Percentiles rank a stretch among this genome's conserved stretches.
Evolutionary conservation across 2,888 invertebrate species (phyloP).

Genomic region (Lumbricus terrestris): DNA sequence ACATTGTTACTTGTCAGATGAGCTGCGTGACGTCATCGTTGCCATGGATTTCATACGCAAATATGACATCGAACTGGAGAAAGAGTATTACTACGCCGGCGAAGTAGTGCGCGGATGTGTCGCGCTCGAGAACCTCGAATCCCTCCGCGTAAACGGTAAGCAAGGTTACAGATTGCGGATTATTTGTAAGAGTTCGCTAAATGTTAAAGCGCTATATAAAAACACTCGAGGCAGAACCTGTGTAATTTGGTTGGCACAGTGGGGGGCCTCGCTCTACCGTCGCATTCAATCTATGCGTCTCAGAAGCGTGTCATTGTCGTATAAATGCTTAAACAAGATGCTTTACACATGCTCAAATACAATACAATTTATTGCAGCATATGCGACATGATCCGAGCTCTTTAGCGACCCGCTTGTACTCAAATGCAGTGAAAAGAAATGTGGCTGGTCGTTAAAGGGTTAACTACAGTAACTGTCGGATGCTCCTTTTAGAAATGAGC

Average conservation of each 20-base stretch:
- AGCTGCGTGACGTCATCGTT: not conserved
- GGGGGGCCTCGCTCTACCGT: not conserved
- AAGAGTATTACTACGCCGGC: conserved; percentile 75
- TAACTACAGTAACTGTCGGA: too few relatives aligned
- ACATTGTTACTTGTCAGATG: not conserved
- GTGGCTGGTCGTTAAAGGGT: too few relatives aligned
- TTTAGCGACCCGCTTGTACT: too few relatives aligned
- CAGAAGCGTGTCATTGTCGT: not conserved
- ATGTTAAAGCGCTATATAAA: not conserved
- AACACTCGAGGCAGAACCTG: not conserved
- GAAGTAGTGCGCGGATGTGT: conserved; percentile 71
- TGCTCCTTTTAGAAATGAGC: not conserved
- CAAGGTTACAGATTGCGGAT: not conserved
- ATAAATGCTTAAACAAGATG: too few relatives aligned
- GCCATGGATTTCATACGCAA: conserved; percentile 75
- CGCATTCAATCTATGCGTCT: not conserved
- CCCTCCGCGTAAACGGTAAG: conserved; percentile 74
- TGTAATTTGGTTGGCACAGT: not conserved
- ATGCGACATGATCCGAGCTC: too few relatives aligned
- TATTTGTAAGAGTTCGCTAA: not conserved
- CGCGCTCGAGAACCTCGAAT: conserved; percentile 71
- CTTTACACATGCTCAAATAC: too few relatives aligned
- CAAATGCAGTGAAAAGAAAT: too few relatives aligned
- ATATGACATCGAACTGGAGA: conserved; percentile 74
- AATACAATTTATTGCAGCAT: too few relatives aligned